phyloP scores from a whole-genome alignment of 1,140 invertebrate genomes.

The Apis cerana region DNA sequence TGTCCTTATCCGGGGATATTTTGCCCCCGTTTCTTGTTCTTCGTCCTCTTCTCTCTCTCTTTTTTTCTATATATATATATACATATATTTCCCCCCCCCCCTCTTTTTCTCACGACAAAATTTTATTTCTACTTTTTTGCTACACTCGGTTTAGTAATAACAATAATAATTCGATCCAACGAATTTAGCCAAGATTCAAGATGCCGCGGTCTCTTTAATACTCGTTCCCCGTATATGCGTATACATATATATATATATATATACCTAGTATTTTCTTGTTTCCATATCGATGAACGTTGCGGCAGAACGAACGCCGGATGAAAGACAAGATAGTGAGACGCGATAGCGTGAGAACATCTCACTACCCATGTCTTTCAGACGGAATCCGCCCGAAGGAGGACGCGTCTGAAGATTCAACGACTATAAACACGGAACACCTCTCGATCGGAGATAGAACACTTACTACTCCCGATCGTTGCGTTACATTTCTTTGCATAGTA shows the following conservation, averaged over 20 bases:
- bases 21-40: constrained; percentile 1
- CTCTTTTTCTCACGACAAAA: no score
- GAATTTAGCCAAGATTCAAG: no score
- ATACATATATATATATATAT: no score
- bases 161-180: no score
- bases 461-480: neutral
- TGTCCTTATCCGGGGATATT: constrained; percentile 60
- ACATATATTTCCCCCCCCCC: no score
- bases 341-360: constrained; percentile 87
- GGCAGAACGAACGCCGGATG: constrained; percentile 82
- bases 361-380: constrained; percentile 97
- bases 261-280: no score
- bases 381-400: constrained; percentile 65
- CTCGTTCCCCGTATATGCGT: no score
- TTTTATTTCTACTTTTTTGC: no score
- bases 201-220: no score
- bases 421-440: neutral
- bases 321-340: constrained; percentile 98
- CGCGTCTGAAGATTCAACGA: neutral
- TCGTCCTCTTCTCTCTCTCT: no score
- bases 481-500: neutral
- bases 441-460: neutral
- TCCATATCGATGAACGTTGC: neutral
- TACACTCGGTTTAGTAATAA: no score
- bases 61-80: no score